These are phyloP conservation scores for Ormyrus labotus DNA, from an alignment of 2,888 invertebrate species.

Conservation along the genomic window DNA sequence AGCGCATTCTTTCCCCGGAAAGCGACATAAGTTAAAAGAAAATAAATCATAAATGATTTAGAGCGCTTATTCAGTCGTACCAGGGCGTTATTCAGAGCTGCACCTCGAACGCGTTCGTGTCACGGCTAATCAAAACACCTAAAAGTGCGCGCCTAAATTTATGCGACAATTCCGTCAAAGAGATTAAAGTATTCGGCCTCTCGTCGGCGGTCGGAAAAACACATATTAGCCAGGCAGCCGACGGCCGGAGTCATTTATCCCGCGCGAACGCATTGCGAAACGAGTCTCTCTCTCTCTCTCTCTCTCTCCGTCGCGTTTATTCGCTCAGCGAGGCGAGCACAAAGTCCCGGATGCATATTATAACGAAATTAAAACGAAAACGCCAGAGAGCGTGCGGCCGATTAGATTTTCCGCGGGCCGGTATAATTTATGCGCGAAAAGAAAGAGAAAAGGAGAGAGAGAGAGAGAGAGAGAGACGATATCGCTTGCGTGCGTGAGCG, in stretches of 20 bases:
- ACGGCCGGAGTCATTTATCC: not conserved
- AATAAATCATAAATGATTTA: no score
- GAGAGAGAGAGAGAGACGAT: no score
- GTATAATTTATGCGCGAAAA: constrained; percentile 36
- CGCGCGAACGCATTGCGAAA: constrained; percentile 14
- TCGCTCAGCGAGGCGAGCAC: not conserved
- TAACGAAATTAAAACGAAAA: constrained; percentile 41
- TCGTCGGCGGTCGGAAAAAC: constrained; percentile 2
- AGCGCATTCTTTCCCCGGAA: no score
- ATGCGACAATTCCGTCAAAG: not conserved
- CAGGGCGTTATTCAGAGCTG: not conserved
- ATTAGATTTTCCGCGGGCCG: constrained; percentile 33
- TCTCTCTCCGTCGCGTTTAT: no score
- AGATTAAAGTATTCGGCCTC: not conserved
- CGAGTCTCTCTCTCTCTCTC: not conserved
- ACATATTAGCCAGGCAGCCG: not conserved
- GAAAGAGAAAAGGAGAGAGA: no score
- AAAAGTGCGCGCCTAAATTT: not conserved
- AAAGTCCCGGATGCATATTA: constrained; percentile 40
- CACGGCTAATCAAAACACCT: constrained; percentile 23
- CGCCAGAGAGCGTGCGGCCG: not conserved
- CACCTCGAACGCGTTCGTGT: not conserved
- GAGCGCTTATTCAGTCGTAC: not conserved
- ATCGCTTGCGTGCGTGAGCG: no score
- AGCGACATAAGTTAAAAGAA: no score